A percentile compares a stretch with the other conserved stretches of the same genome.
phyloP scores from a whole-genome alignment of 2,797 vertebrate genomes.

The Sebastes vulpes region DNA sequence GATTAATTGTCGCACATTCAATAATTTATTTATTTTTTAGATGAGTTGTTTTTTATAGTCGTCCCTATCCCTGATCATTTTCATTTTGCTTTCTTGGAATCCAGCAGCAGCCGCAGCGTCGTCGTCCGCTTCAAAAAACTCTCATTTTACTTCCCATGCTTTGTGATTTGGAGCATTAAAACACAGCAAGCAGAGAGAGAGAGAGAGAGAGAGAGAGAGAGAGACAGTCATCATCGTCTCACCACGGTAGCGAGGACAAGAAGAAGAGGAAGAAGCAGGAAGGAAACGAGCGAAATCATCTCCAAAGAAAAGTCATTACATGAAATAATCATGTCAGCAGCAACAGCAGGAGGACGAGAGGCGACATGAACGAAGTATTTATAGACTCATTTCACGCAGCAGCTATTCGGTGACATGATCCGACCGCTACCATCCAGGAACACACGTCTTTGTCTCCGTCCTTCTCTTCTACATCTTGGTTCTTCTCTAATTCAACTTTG shows the following conservation, averaged over 20 bases:
- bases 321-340: neutral
- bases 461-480: too few relatives aligned
- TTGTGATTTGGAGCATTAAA: slow-evolving; percentile 25
- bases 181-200: neutral
- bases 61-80: neutral
- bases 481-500: neutral
- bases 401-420: too few relatives aligned
- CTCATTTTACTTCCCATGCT: neutral
- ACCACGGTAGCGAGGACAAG: neutral
- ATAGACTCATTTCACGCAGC: neutral
- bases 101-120: neutral
- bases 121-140: neutral
- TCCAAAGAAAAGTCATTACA: neutral
- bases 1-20: neutral
- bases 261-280: neutral
- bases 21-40: too few relatives aligned
- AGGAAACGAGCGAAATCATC: neutral
- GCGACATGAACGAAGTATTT: neutral
- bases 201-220: neutral
- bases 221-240: slow-evolving; percentile 11
- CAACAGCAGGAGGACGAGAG: too few relatives aligned
- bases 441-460: too few relatives aligned
- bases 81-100: neutral
- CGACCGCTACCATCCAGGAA: too few relatives aligned
- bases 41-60: neutral